Evolutionary conservation across 1,140 invertebrate species (phyloP), one percentile per base, ranked within the genome.

Genomic region (Drosophila mayri): DNA sequence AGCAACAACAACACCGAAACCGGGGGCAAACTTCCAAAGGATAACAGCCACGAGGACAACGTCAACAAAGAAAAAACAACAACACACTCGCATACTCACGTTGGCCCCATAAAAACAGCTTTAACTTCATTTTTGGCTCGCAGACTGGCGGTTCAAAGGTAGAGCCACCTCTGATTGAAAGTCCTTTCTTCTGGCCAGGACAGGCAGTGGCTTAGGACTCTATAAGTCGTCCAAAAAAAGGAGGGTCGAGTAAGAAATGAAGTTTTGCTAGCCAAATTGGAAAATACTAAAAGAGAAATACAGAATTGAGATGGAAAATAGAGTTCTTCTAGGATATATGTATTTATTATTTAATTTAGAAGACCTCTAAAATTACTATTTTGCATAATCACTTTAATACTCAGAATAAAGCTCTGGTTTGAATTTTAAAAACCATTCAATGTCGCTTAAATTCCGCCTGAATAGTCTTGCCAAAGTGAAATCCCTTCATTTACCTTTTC

Each of bases 41-140:
- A 73, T 72, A 72, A 72, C 66, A 59, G 68, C 20, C n/a, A 60
- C 22, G 67, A 37, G 67, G 62, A 47, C 37, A 63, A 61, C 43
- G 60, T 55, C 6, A 40, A 70, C 62, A 65, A 50, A 63, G 18
- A 50, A 50, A 50, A 37, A 55, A 55, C 6, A 30, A 38, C 35
- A n/a, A 22, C 52, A 22, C 20, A 25, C 2, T 55, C 14, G 52
- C 37, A 38, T 38, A 20, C 52, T 55, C 79, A 88, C 79, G 76
- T 52, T 83, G 71, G 71, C 62, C 55, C 71, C 71, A 88, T 87
- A 80, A 88, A 87, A 87, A 52, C 32, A 57, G 67, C 76, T 79
- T 80, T 79, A 76, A 83, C 67, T 72, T 79, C 22, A 63, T 79
- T 76, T 76, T 54, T 35, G 54, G 44, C 11, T 49, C 11, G 20